Evolutionary conservation across 2,113 vertebrate species (phyloP).

Genomic region (Trichechus manatus): DNA sequence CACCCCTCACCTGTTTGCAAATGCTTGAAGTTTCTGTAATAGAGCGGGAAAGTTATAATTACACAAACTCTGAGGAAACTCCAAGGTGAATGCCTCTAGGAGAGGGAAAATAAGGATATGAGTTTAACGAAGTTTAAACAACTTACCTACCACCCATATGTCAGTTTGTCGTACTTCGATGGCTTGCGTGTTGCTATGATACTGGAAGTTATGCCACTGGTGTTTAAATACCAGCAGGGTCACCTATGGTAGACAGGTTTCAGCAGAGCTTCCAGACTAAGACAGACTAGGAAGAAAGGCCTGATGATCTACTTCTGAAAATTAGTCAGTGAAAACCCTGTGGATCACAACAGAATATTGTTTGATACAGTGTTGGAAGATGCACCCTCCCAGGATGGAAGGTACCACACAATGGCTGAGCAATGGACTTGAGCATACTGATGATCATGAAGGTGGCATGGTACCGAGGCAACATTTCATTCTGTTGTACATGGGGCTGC

Average conservation of each 20-base stretch:
- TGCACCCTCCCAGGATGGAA: background rate
- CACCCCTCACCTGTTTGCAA: background rate
- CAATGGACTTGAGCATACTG: background rate
- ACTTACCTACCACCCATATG: background rate
- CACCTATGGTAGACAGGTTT: background rate
- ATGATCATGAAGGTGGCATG: background rate
- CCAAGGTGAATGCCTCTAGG: background rate
- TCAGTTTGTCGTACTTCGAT: background rate
- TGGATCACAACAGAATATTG: background rate
- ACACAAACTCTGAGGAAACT: background rate
- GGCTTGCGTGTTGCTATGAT: background rate
- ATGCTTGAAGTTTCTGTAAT: background rate
- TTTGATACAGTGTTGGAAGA: background rate
- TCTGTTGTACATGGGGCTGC: background rate
- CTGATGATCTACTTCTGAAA: background rate
- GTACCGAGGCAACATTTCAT: background rate
- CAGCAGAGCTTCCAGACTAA: background rate
- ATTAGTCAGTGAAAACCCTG: background rate
- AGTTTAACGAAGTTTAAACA: background rate
- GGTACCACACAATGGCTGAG: background rate
- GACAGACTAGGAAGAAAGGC: background rate
- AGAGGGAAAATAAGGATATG: background rate
- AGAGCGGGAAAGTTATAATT: background rate
- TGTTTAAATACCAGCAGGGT: background rate
- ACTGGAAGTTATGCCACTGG: background rate